phyloP scores from a whole-genome alignment of 2,888 invertebrate species.

The Drepanosiphum platanoidis region DNA sequence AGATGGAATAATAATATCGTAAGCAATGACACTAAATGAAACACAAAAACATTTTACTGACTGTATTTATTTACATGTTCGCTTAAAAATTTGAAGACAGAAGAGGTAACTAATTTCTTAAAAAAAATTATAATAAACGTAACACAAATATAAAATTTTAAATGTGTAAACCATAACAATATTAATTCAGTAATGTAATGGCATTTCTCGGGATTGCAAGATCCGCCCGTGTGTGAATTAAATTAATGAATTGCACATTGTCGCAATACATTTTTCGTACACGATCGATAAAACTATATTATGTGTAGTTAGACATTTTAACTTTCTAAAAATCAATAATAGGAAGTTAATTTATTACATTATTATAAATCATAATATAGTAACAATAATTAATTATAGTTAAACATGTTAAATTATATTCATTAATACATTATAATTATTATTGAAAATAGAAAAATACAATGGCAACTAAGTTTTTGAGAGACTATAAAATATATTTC shows the following conservation, averaged over 20 bases:
- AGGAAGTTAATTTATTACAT: slow-evolving; percentile 57
- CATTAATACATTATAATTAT: slow-evolving; percentile 3
- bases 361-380: slow-evolving; percentile 7
- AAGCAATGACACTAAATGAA: background rate
- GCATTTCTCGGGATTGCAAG: background rate
- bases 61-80: slow-evolving; percentile 21
- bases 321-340: slow-evolving; percentile 28
- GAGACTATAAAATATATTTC: slow-evolving; percentile 34
- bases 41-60: background rate
- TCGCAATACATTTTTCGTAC: background rate
- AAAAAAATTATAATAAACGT: slow-evolving; percentile 41
- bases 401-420: slow-evolving; percentile 38
- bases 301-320: slow-evolving; percentile 15
- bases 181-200: slow-evolving; percentile 33
- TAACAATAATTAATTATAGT: slow-evolving; percentile 28
- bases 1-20: too few relatives aligned
- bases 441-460: slow-evolving; percentile 44
- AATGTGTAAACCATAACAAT: slow-evolving; percentile 19
- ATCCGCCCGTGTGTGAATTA: background rate
- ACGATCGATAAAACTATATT: background rate
- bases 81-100: slow-evolving; percentile 27
- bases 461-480: slow-evolving; percentile 61
- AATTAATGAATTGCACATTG: slow-evolving; percentile 8
- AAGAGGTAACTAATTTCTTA: slow-evolving; percentile 39
- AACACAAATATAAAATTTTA: slow-evolving; percentile 22